Percentiles rank a stretch among this genome's conserved stretches.
These are phyloP conservation scores for Meleagris gallopavo DNA, from an alignment of 2,113 vertebrate genomes.

Conservation along the genomic window DNA sequence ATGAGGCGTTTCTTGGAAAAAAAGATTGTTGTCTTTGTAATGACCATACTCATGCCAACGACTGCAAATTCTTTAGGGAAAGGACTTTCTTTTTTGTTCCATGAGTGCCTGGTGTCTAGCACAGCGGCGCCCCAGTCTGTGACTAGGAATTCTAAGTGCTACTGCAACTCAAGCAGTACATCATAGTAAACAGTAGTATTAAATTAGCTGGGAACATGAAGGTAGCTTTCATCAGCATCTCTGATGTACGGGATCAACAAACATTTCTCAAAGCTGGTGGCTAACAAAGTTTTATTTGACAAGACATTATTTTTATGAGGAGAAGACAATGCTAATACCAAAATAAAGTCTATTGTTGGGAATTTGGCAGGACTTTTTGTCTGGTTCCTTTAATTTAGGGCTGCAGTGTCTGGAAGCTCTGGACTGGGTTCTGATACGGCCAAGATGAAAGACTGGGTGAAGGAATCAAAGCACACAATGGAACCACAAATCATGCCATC, in stretches of 20 bases:
- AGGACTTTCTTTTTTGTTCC: conserved; percentile 4
- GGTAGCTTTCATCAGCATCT: conserved; percentile 24
- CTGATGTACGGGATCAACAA: conserved; percentile 2
- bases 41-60: not conserved
- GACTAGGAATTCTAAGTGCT: conserved; percentile 54
- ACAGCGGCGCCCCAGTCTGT: not conserved
- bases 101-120: conserved; percentile 12
- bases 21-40: conserved; percentile 22
- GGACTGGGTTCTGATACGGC: not conserved
- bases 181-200: conserved; percentile 20
- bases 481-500: not conserved
- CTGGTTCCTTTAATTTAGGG: not conserved
- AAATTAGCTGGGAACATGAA: conserved; percentile 40
- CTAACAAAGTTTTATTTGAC: not conserved
- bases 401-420: not conserved
- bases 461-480: not conserved
- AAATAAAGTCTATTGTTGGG: not conserved
- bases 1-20: conserved; percentile 38
- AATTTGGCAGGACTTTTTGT: conserved; percentile 16
- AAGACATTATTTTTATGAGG: not conserved
- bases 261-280: not conserved
- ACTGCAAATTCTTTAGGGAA: conserved; percentile 28
- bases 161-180: conserved; percentile 6
- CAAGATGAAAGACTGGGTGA: not conserved
- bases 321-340: not conserved